Evolutionary conservation across 2,113 vertebrate genomes (phyloP).

Genomic region (Bungarus multicinctus): DNA sequence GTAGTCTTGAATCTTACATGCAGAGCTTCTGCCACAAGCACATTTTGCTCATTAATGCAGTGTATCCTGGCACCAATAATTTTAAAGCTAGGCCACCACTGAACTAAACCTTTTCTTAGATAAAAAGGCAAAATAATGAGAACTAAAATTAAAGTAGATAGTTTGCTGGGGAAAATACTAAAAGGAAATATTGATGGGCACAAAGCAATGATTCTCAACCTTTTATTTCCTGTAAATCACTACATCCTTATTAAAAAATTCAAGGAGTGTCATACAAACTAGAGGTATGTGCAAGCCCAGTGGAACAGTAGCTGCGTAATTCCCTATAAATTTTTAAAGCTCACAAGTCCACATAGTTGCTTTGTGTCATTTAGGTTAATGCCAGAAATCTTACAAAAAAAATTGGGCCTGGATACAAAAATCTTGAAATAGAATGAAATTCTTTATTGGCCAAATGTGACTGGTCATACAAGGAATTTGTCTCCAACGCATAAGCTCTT

Average conservation of each 20-base stretch:
- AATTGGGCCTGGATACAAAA: not conserved
- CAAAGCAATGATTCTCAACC: not conserved
- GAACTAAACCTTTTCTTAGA: not conserved
- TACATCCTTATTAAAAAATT: not conserved
- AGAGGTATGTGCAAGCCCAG: not conserved
- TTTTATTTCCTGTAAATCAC: not conserved
- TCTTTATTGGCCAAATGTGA: not conserved
- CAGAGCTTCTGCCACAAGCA: not conserved
- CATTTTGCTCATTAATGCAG: not conserved
- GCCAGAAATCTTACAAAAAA: not conserved
- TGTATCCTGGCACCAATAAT: not conserved
- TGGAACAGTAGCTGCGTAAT: not conserved
- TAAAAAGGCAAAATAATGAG: not conserved
- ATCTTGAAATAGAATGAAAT: not conserved
- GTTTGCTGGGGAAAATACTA: not conserved
- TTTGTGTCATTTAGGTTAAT: not conserved
- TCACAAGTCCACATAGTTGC: not conserved
- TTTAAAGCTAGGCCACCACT: not conserved
- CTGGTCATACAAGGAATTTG: not conserved
- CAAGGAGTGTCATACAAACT: not conserved
- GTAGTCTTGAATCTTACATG: not conserved
- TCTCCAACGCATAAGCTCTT: not conserved
- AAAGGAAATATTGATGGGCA: not conserved
- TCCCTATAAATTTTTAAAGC: not conserved
- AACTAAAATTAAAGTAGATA: not conserved